Evolutionary conservation across 2,888 invertebrate genomes (phyloP), one percentile per base, ranked within the genome.

Genomic region (Strigamia maritima): DNA sequence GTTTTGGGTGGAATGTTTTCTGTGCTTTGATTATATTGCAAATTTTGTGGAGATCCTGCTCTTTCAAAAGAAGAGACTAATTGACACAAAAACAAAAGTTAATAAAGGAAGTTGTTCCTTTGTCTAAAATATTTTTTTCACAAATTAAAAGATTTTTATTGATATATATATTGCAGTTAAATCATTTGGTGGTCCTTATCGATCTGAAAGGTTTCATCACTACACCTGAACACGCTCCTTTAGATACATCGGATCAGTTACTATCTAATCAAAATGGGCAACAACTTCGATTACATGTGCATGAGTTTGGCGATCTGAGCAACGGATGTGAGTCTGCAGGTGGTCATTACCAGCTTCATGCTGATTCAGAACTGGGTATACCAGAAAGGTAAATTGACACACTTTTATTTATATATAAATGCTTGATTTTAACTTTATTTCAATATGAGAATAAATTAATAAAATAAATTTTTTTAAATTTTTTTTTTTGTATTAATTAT

Each of bases 301-400:
- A 80, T 76, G 40, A 79, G 38, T 77, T 65, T 78, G 80, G 80
- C 14, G 79, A 80, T 40, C 28, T 80, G 49, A 79, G 60, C 22
- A 80, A 79, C 24, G 80, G 80, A 14, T 80, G 80, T 22, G 79
- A 80, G 40, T 76, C 76, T n/a, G 78, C 77, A 74, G 80, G 80
- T 10, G 31, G 35, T 10, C 79, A 79, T 35, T 80, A 54, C 70
- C 77, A 79, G 16, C 35, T 76, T 14, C 80, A 80, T 54, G 79
- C 79, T 10, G 60, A 75, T 31, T n/a, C 31, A 8, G 75, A 75
- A 19, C 12, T 26, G 16, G 75, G 35, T 26, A 26, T 28, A 7
- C 75, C 28, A 14, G 19, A 75, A n/a, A 75, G 28, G 75, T 75
- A 35, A 70, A 19, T 28, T 26, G 14, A 12, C n/a, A 26, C 2